Evolutionary conservation across 2,113 vertebrate genomes (phyloP).

Genomic region (Seriola aureovittata): DNA sequence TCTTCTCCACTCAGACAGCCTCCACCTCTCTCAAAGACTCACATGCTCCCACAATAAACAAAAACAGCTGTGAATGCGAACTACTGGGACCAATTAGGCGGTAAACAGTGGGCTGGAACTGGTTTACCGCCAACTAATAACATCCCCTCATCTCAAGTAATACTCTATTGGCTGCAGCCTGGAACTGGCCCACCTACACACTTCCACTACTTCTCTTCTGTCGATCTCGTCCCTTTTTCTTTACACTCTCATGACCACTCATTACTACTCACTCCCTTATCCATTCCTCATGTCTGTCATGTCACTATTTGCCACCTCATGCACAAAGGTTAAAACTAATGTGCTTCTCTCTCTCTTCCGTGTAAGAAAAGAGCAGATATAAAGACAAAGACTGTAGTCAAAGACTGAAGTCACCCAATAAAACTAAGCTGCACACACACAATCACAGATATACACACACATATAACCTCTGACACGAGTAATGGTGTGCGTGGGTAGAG

Average conservation of each 20-base stretch:
- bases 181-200: conserved; percentile 27
- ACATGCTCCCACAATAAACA: conserved; percentile 47
- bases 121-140: conserved; percentile 66
- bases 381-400: background rate
- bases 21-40: conserved; percentile 28
- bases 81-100: conserved; percentile 73
- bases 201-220: background rate
- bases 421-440: conserved; percentile 31
- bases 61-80: conserved; percentile 56
- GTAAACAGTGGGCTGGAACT: conserved; percentile 60
- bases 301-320: background rate
- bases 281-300: background rate
- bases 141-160: conserved; percentile 57
- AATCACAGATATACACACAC: background rate
- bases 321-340: conserved; percentile 23
- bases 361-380: background rate
- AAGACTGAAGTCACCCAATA: conserved; percentile 29
- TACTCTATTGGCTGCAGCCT: conserved; percentile 34
- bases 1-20: conserved; percentile 19
- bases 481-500: conserved; percentile 50
- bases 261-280: background rate
- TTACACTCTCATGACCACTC: background rate
- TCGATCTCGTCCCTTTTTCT: conserved; percentile 21
- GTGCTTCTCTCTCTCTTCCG: background rate
- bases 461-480: conserved; percentile 49